Evolutionary conservation across 2,888 invertebrate species (phyloP), one percentile per base, ranked within the genome.

Genomic region (Xestia ashworthii): DNA sequence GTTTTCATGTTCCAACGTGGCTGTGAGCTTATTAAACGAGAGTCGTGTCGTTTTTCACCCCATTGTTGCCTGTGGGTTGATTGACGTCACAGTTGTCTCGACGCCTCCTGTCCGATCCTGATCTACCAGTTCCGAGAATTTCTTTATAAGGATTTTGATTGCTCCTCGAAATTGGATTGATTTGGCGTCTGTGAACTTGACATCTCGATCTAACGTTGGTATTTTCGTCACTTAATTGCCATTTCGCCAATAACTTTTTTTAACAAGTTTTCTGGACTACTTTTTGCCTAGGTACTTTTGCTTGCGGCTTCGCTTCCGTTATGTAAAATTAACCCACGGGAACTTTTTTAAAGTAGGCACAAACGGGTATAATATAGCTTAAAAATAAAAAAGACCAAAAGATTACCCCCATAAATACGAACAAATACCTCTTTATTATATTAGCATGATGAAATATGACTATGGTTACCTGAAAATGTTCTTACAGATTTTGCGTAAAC

Each of bases 11-110:
- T 14, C 67, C 68, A 83, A 32, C 69, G 71, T 77, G 66, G 71
- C 50, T 68, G 64, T 79, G 71, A 80, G 85, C 75, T 85, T 83
- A 82, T 85, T 72, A 78, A 83, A 78, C 60, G 70, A 84, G 74
- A 74, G 66, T 58, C 70, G 76, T 65, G 44, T 79, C 72, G 74
- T 77, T 81, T 87, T 80, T 85, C 80, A 78, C 69, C 62, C 75
- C 71, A 78, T 83, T 74, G 44, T 58, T 38, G 53, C n/a, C 70
- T 76, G 84, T 83, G 88, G 83, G 79, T 41, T 74, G 84, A 79
- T 71, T 85, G 83, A 85, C 87, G 88, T 87, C 87, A 88, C 38
- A 14, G n/a, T 76, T 14, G 53, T 73, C 62, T 66, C 71, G 32
- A 62, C 38, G 32, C 48, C 78, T 84, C 75, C 74, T 74, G 65